Evolutionary conservation across 2,113 vertebrate species (phyloP), one percentile per base, ranked within the genome.

Genomic region (Willisornis vidua): DNA sequence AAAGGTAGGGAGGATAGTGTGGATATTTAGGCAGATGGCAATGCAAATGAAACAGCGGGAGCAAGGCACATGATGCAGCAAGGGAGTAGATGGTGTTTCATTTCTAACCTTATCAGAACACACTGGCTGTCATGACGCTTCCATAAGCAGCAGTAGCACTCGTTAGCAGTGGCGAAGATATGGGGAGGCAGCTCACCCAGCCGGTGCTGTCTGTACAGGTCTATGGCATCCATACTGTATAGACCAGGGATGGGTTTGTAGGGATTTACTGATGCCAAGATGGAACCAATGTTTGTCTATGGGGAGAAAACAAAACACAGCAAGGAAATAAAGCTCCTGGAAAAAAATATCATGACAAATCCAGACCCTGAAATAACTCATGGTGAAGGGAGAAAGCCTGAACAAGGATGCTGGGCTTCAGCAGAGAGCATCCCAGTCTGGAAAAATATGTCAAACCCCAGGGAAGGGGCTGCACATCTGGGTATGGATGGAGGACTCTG

Each of bases 91-190:
- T 0, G 25, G 10, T 12, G 70, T 48, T 89, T 73, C 74, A 54
- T 62, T 55, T 82, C 98, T 96, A 85, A 99, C 99, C 99, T 99
- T 95, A 99, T 99, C 76, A 99, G 99, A n/a, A 99, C 98, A 97
- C 99, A 99, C 94, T 99, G 99, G 97, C 99, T 99, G 98, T 99
- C 99, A 20, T 98, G 98, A 77, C 98, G 98, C 97, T 99, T 99
- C 99, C 99, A 99, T 96, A 99, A 97, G 97, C 99, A 99, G 97
- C 99, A 97, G 98, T 99, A 99, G 90, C 99, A 99, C 98, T 99
- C 99, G 3, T 98, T 99, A 94, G 99, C 99, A 5, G 99, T 98
- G 25, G 99, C 99, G n/a, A 99, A 99, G 87, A 99, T 99, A 54
- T 99, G 99, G 72, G 99, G 99, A 24, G 99, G 99, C 91, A 99